phyloP scores from a whole-genome alignment of 2,113 vertebrate genomes.

The Microcebus jonahi region DNA sequence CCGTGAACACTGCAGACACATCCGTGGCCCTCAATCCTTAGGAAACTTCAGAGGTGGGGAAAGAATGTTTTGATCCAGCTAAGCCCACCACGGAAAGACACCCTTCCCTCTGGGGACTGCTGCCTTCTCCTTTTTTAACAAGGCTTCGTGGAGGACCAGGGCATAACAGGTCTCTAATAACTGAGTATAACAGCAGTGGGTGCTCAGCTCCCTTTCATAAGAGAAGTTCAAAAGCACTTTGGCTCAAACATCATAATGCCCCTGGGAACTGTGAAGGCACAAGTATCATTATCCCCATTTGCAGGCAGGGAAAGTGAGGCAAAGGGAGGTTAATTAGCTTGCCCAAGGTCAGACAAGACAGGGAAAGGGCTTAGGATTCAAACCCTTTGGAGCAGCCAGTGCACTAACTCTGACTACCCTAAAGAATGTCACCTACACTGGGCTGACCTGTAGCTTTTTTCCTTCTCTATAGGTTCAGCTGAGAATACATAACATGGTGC shows the following conservation, averaged over 20 bases:
- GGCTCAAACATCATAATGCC: constrained; percentile 46
- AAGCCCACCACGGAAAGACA: not conserved
- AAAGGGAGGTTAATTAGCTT: constrained; percentile 22
- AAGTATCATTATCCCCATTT: constrained; percentile 64
- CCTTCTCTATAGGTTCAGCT: not conserved
- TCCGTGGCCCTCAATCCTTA: not conserved
- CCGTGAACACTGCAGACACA: not conserved
- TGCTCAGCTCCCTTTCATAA: constrained; percentile 56
- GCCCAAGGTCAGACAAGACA: constrained; percentile 36
- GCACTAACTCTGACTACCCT: not conserved
- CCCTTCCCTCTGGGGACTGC: not conserved
- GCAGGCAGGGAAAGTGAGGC: constrained; percentile 50
- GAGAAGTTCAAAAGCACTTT: constrained; percentile 65
- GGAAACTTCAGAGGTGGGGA: not conserved
- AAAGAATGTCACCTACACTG: not conserved
- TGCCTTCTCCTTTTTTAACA: constrained; percentile 3
- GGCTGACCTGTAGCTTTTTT: not conserved
- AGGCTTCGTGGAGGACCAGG: not conserved
- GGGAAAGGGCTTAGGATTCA: not conserved
- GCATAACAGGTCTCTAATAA: constrained; percentile 53
- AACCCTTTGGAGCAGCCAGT: not conserved
- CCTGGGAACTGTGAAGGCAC: constrained; percentile 55
- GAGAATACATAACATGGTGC: not conserved
- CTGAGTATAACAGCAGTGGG: not conserved
- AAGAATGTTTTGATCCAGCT: not conserved